Percentiles rank a stretch among this genome's conserved stretches.
Conservation (phyloP, 2,888 invertebrate genomes). For the Cataglyphis rosenhaueri region DNA sequence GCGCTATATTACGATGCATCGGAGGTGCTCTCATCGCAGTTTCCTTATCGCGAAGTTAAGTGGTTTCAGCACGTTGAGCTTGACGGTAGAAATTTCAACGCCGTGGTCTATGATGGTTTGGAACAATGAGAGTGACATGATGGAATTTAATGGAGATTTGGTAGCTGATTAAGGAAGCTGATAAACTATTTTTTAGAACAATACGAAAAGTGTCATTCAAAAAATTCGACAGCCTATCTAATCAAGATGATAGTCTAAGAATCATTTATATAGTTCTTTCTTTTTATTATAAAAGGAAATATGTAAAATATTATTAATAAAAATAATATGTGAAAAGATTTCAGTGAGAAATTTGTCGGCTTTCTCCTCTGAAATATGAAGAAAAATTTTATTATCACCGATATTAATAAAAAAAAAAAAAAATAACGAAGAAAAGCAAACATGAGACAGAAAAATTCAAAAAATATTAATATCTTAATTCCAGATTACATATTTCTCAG, state of each 20-base stretch:
- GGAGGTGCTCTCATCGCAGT: constrained; percentile 28
- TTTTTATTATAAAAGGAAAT: not conserved
- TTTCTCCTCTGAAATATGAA: too few relatives aligned
- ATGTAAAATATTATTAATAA: not conserved
- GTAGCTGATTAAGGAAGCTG: too few relatives aligned
- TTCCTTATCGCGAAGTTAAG: constrained; percentile 32
- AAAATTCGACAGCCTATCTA: not conserved
- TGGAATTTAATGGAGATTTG: not conserved
- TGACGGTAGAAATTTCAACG: constrained; percentile 18
- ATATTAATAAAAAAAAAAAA: not conserved
- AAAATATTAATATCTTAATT: not conserved
- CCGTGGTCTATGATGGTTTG: not conserved
- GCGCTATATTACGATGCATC: not conserved
- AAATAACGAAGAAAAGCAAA: not conserved
- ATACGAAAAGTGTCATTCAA: not conserved
- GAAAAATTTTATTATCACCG: not conserved
- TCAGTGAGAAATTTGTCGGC: not conserved
- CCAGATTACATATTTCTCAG: not conserved
- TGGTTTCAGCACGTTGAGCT: constrained; percentile 12
- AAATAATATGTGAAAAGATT: not conserved
- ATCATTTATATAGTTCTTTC: not conserved
- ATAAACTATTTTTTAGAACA: not conserved
- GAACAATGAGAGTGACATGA: constrained; percentile 17
- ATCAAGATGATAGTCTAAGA: not conserved
- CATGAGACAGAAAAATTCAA: not conserved